Conservation (phyloP, 2,888 invertebrate species). For the Lycocerus yunnanus region DNA sequence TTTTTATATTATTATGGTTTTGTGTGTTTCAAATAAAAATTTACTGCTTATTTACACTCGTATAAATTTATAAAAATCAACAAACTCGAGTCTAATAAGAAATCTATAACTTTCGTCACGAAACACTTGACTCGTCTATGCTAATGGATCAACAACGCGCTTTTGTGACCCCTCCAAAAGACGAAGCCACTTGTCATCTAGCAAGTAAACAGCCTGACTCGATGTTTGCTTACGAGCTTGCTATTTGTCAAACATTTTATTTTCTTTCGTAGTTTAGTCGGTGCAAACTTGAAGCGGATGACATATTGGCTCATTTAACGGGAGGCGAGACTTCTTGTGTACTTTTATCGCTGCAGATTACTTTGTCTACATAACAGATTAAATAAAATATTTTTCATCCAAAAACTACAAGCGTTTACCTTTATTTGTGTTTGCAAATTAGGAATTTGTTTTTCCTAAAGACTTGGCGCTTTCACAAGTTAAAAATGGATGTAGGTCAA, state of each 20-base stretch:
- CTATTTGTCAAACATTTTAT: slow-evolving; percentile 57
- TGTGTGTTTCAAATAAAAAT: no score
- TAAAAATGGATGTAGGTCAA: slow-evolving; percentile 2
- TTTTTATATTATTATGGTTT: background rate
- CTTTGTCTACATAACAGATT: slow-evolving; percentile 57
- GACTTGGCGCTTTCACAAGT: background rate
- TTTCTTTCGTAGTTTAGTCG: slow-evolving; percentile 51
- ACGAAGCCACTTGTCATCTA: slow-evolving; percentile 53
- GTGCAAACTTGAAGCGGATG: slow-evolving; percentile 40
- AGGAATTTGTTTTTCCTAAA: slow-evolving; percentile 19
- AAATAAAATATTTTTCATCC: slow-evolving; percentile 57
- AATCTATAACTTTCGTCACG: slow-evolving; percentile 44
- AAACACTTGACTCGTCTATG: slow-evolving; percentile 40
- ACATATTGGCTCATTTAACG: slow-evolving; percentile 33
- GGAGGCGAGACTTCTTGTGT: slow-evolving; percentile 53
- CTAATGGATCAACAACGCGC: slow-evolving; percentile 45
- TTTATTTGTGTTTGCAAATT: slow-evolving; percentile 30
- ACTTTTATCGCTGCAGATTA: slow-evolving; percentile 56
- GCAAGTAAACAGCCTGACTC: slow-evolving; percentile 51
- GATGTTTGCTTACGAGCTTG: slow-evolving; percentile 54
- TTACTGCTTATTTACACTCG: background rate
- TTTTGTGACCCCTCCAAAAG: slow-evolving; percentile 37
- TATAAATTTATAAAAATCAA: background rate
- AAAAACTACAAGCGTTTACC: slow-evolving; percentile 28
- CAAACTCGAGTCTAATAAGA: background rate